Evolutionary conservation across 64 coral and sea anemone genomes (phyloP).

Genomic region (Platygyra sinensis): DNA sequence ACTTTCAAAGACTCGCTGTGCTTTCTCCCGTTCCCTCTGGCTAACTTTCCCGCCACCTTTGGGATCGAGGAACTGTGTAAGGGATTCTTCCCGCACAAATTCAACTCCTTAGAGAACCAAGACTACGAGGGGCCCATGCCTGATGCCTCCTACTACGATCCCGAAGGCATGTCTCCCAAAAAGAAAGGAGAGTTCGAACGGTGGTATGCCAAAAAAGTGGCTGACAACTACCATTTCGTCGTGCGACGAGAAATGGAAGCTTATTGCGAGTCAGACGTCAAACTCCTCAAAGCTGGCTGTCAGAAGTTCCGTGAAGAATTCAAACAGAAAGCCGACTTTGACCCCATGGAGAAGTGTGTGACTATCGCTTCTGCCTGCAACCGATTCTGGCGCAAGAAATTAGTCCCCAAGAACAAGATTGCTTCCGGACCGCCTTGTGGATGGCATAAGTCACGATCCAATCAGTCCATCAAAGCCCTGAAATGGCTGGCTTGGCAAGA

Average conservation of each 20-base stretch:
- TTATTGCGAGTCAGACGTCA: constrained; percentile 46
- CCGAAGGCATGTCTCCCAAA: neutral
- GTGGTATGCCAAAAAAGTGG: neutral
- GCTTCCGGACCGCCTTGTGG: neutral
- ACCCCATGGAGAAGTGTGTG: neutral
- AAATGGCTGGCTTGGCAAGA: neutral
- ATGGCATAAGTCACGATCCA: accelerated
- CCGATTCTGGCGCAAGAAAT: neutral
- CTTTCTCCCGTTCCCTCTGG: neutral
- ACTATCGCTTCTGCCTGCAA: neutral
- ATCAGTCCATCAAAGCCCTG: neutral
- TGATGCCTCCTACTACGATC: neutral
- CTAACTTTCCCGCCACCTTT: neutral
- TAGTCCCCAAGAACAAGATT: neutral
- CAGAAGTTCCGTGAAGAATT: constrained; percentile 16
- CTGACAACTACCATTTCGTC: neutral
- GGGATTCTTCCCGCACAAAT: constrained; percentile 8
- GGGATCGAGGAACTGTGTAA: neutral
- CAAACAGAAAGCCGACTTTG: neutral
- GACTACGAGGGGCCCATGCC: constrained; percentile 5
- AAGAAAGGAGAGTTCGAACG: neutral
- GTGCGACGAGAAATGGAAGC: constrained; percentile 15
- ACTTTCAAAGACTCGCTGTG: neutral
- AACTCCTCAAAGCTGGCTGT: constrained; percentile 7
- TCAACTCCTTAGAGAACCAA: neutral